phyloP scores from a whole-genome alignment of 30 jellyfish, hydroid and myxozoan species.

The Cassiopea andromeda region DNA sequence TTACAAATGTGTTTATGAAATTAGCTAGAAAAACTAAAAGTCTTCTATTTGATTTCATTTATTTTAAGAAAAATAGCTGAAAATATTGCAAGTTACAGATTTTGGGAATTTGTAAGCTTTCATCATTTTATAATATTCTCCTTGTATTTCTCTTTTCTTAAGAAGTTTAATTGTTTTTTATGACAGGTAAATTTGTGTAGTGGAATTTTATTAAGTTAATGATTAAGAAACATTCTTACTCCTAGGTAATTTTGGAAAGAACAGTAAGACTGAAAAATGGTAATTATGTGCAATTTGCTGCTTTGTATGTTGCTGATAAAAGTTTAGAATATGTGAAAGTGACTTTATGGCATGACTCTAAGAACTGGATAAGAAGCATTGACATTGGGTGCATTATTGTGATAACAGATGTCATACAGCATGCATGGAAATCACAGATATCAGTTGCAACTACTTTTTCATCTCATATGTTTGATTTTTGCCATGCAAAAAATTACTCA shows the following conservation, averaged over 20 bases:
- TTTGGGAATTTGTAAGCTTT: too few species aligned
- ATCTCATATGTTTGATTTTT: constrained; percentile 10
- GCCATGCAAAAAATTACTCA: neutral
- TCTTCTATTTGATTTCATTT: too few species aligned
- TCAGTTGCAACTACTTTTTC: constrained; percentile 45
- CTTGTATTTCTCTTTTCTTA: too few species aligned
- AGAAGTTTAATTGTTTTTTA: too few species aligned
- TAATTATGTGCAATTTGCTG: neutral
- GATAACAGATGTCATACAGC: constrained; percentile 36
- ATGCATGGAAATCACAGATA: constrained; percentile 13
- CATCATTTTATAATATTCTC: too few species aligned
- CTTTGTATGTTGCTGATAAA: constrained; percentile 10
- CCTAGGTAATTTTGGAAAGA: constrained; percentile 36
- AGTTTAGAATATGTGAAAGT: constrained; percentile 29
- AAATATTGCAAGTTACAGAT: too few species aligned
- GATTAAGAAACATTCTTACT: neutral
- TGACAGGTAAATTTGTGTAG: neutral
- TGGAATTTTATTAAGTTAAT: neutral
- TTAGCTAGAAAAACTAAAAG: too few species aligned
- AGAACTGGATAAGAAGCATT: constrained; percentile 12
- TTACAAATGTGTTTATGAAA: too few species aligned
- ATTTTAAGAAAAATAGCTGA: too few species aligned
- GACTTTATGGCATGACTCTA: constrained; percentile 37
- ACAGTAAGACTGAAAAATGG: constrained; percentile 16
- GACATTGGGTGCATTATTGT: constrained; percentile 25